phyloP scores from a whole-genome alignment of 2,797 vertebrate species.

The Ara ararauna region DNA sequence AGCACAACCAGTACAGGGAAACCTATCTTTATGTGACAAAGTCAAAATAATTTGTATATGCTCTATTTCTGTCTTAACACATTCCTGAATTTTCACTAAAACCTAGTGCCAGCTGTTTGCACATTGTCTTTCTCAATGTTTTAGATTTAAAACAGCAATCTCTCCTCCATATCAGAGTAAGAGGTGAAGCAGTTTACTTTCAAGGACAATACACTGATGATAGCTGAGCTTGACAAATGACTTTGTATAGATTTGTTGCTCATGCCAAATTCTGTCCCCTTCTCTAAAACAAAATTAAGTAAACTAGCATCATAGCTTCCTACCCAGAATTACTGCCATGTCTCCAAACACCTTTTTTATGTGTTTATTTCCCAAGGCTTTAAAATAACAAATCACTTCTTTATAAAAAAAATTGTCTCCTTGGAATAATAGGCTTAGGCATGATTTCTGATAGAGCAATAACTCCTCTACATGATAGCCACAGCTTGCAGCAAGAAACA shows the following conservation, averaged over 20 bases:
- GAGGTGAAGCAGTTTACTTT: constrained; percentile 48
- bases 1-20: constrained; percentile 9
- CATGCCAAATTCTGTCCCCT: constrained; percentile 30
- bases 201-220: constrained; percentile 64
- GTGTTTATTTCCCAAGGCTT: constrained; percentile 71
- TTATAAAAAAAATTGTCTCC: constrained; percentile 70
- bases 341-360: constrained; percentile 33
- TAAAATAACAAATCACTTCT: constrained; percentile 77
- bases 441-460: constrained; percentile 72
- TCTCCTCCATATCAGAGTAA: constrained; percentile 16
- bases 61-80: constrained; percentile 35
- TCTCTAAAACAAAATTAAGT: constrained; percentile 68
- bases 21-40: neutral
- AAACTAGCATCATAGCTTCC: constrained; percentile 43
- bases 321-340: constrained; percentile 52
- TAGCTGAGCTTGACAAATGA: constrained; percentile 68
- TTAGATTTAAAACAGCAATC: constrained; percentile 48
- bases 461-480: constrained; percentile 73
- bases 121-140: neutral
- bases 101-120: neutral
- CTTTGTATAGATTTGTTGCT: constrained; percentile 61
- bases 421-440: constrained; percentile 69
- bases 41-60: constrained; percentile 40
- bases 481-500: constrained; percentile 58
- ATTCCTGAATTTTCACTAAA: constrained; percentile 35